These are phyloP conservation scores for Platorchestia sp. DNA, from an alignment of 1,140 invertebrate species.

Conservation along the genomic window DNA sequence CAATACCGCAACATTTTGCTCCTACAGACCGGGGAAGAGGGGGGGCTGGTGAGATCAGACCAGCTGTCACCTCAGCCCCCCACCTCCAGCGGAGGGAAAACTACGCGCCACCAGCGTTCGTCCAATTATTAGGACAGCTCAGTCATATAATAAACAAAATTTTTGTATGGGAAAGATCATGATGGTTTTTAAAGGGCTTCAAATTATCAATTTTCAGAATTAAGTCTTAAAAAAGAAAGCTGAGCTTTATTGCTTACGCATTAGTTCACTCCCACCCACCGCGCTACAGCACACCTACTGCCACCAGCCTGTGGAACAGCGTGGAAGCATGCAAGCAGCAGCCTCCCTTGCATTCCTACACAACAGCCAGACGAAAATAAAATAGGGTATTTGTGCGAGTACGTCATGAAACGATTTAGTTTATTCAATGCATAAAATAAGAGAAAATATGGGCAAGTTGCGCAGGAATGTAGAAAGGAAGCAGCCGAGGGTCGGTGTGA, in stretches of 20 bases:
- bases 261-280: background rate
- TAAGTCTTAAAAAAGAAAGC: background rate
- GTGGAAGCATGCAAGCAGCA: background rate
- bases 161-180: background rate
- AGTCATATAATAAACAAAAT: background rate
- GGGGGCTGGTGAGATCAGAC: constrained; percentile 45
- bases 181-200: background rate
- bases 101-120: background rate
- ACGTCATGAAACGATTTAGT: background rate
- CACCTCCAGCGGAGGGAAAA: constrained; percentile 24
- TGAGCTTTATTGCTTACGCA: too few relatives aligned
- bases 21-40: constrained; percentile 36
- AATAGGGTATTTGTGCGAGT: background rate
- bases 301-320: constrained; percentile 2
- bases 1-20: constrained; percentile 18
- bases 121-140: background rate
- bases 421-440: background rate
- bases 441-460: background rate
- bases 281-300: constrained; percentile 5
- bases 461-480: background rate
- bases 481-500: background rate
- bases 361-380: background rate
- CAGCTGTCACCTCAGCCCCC: constrained; percentile 47
- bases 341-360: background rate
- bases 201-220: background rate